Percentiles rank a stretch among this genome's conserved stretches.
Evolutionary conservation across 2,113 vertebrate species (phyloP).

Genomic region (Prunella fulvescens): DNA sequence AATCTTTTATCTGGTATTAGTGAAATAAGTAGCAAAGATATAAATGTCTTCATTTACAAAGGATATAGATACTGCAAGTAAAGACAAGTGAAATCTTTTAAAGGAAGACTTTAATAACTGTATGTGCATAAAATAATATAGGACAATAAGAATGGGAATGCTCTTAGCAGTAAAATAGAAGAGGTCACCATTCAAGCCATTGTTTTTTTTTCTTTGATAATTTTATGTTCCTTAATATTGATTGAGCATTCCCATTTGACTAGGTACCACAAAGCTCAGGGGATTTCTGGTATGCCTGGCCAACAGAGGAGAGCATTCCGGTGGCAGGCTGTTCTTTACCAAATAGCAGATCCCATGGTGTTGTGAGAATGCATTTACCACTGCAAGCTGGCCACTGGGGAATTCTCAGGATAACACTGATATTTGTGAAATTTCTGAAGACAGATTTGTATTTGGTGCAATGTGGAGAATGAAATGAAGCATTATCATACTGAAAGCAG

Average conservation of each 20-base stretch:
- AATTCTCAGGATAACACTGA: background rate
- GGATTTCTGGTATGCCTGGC: background rate
- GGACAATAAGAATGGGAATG: background rate
- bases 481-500: background rate
- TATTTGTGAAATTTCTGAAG: background rate
- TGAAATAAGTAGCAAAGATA: background rate
- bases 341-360: background rate
- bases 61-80: background rate
- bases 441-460: background rate
- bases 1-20: slow-evolving; percentile 20
- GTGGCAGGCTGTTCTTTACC: background rate
- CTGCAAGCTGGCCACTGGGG: background rate
- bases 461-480: background rate
- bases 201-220: background rate
- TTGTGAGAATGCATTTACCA: background rate
- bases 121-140: background rate
- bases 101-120: background rate
- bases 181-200: fast-evolving
- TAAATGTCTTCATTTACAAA: slow-evolving; percentile 8
- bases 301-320: background rate
- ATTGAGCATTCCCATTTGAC: background rate
- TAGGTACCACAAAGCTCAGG: background rate
- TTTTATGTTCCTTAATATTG: background rate
- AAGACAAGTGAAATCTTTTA: background rate
- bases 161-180: background rate